Base-by-base conservation (phyloP, 2,797 vertebrate genomes). In the Botia almorhae region DNA sequence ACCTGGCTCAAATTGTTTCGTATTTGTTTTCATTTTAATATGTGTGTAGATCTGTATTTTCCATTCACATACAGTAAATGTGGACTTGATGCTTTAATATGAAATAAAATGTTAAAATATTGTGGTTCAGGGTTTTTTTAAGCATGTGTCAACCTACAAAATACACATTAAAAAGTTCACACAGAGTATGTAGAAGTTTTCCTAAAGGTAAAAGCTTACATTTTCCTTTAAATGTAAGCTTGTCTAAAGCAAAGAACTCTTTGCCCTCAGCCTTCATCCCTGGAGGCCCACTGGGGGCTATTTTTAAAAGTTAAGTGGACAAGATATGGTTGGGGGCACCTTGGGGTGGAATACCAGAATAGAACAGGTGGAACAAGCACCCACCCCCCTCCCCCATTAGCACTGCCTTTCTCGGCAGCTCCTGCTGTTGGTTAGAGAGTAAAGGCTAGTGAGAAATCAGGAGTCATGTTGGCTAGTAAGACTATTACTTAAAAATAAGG, bases 281-380 rank as follows among this genome's bases (percentile, higher is more conserved):
- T 76, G 89, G 89, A 86, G 84, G 85, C 84, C 73, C 48, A 53
- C 81, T 33, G 33, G 39, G 2, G 7, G 81, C 92, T 94, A 94
- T 94, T 94, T 93, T 90, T 93, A 91, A 89, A 83, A 83, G 82
- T 88, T 87, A 89, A 88, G 88, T 85, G 88, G 85, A 85, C 83
- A 88, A 88, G 87, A 90, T 86, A 80, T 87, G 89, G 91, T 89
- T 88, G 88, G 87, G 56, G 10, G 75, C 29, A 70, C 83, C 86
- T 90, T 86, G 85, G 89, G 92, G 91, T 91, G 90, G 91, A 87
- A 85, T 74, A 81, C 76, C 84, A 71, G 78, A 55, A 85, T 88
- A 90, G 84, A 88, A 85, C 90, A 84, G 71, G 76, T 76, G 60
- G 14, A 56, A 29, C 10, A 16, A 4, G 8, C 69, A 91, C 89